Base-by-base conservation (phyloP, 64 coral and sea anemone species). In the Acropora yongei region DNA sequence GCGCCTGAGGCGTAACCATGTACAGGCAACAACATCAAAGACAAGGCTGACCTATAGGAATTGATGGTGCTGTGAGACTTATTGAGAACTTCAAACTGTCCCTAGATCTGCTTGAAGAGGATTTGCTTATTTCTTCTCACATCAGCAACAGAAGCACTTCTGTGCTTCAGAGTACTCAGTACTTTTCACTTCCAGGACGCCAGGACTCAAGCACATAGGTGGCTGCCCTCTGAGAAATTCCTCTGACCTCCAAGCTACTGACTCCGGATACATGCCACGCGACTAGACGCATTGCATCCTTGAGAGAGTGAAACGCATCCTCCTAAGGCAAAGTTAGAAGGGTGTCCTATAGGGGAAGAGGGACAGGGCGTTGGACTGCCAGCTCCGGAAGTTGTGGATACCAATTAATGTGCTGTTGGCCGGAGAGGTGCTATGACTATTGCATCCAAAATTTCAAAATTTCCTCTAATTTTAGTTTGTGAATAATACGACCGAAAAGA, bases 1-100 rank as follows among this genome's bases (percentile, higher is more conserved):
- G 30, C 30, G 30, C 30, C 30, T 30, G 30, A 30, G 30, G 30
- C 30, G 30, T 30, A 30, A 30, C 30, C 30, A 30, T 30, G 30
- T 30, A 30, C 50, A 53, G 50, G 50, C 4, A 53, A 53, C 10
- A 65, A 94, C 68, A 94, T 46, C 48, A 8, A 53, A 53, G 50
- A 53, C 50, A 53, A 53, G 50, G 93, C 81, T 20, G 93, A 94
- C 12, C 92, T 78, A 89, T 94, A 94, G 18, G 93, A 89, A 57
- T 94, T 94, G 68, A 94, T 76, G 16, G 85, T 94, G 20, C 86
- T 82, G 71, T 94, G 83, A 12, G 75, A 12, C 50, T 53, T 53
- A 6, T 53, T 53, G 50, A 53, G 50, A 53, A 53, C 65, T 88
- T 78, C 66, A 18, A 93, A 80, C 30, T 78, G 41, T 39, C 46